Conservation (phyloP, 2,888 invertebrate species). For the Watsonalla binaria region DNA sequence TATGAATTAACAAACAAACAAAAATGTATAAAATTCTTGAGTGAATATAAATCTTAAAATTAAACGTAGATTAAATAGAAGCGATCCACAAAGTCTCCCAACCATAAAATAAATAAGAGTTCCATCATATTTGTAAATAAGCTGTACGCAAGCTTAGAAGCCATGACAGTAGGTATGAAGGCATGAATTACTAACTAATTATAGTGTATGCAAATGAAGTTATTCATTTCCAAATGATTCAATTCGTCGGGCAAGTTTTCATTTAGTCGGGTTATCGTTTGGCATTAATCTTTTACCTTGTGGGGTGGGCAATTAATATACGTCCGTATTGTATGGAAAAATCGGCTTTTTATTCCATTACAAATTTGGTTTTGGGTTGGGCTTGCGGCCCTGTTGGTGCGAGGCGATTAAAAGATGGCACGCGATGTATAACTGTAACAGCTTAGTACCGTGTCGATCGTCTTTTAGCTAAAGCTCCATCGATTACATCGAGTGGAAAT, state of each 20-base stretch:
- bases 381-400: not conserved
- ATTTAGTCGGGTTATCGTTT: constrained; percentile 54
- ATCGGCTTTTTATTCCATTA: constrained; percentile 8
- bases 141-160: constrained; percentile 12
- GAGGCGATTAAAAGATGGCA: not conserved
- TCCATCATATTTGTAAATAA: constrained; percentile 31
- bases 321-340: constrained; percentile 18
- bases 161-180: constrained; percentile 8
- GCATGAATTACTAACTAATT: constrained; percentile 62
- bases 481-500: no score
- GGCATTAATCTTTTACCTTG: constrained; percentile 45
- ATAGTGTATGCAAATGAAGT: constrained; percentile 64
- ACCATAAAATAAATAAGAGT: constrained; percentile 49
- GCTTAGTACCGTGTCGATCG: no score
- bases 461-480: no score
- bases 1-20: not conserved
- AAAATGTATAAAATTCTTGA: not conserved
- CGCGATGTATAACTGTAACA: not conserved
- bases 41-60: not conserved
- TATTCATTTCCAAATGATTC: constrained; percentile 65
- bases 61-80: not conserved
- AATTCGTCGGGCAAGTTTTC: constrained; percentile 59
- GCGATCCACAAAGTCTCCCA: constrained; percentile 20
- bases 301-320: constrained; percentile 32
- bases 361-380: not conserved